A percentile compares a stretch with the other conserved stretches of the same genome.
These are phyloP conservation scores for Lycocerus yunnanus DNA, from an alignment of 2,888 invertebrate genomes.

Conservation along the genomic window DNA sequence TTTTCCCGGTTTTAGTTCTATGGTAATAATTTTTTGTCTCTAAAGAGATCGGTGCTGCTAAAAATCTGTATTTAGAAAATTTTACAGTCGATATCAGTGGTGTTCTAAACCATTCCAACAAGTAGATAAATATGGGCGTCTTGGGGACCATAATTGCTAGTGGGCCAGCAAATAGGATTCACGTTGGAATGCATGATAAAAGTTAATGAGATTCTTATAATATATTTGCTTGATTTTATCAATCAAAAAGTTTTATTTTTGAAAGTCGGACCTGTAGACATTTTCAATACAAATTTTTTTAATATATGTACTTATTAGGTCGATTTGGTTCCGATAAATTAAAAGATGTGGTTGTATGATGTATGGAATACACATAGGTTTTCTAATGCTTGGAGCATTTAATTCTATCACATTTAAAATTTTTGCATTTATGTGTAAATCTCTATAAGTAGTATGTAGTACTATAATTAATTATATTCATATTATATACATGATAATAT, in stretches of 20 bases:
- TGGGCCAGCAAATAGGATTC: not conserved
- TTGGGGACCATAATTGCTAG: not conserved
- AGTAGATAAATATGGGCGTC: not conserved
- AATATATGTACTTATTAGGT: no score
- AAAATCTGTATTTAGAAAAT: not conserved
- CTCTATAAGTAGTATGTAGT: no score
- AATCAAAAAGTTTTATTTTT: not conserved
- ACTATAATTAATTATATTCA: no score
- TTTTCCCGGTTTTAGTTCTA: not conserved
- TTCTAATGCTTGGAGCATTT: no score
- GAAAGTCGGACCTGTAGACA: not conserved
- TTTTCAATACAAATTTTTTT: not conserved
- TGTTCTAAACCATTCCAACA: not conserved
- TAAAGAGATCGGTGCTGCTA: not conserved
- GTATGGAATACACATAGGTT: not conserved
- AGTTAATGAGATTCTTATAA: not conserved
- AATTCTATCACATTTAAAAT: no score
- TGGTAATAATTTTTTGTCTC: not conserved
- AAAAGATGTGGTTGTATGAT: not conserved
- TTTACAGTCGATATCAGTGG: not conserved
- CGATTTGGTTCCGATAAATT: not conserved
- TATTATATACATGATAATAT: no score
- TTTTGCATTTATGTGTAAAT: no score
- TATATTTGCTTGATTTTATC: not conserved
- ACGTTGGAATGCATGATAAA: not conserved